A percentile compares a stretch with the other conserved stretches of the same genome.
Evolutionary conservation across 2,113 vertebrate species (phyloP).

Genomic region (Perca schrenkii): DNA sequence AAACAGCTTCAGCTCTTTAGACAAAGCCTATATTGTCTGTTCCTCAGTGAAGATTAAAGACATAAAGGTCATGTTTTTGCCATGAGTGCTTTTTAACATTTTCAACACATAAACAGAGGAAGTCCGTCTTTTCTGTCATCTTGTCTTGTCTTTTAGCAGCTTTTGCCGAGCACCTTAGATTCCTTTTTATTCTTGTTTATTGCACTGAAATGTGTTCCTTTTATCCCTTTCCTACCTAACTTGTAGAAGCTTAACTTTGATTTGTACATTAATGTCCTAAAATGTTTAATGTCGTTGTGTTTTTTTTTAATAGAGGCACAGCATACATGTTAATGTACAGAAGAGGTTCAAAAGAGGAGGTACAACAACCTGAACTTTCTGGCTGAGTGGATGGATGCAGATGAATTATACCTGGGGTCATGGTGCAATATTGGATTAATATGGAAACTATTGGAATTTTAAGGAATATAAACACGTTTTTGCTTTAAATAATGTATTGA

Average conservation of each 20-base stretch:
- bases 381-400: constrained; percentile 36
- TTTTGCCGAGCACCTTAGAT: not conserved
- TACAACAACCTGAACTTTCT: constrained; percentile 20
- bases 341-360: constrained; percentile 41
- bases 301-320: constrained; percentile 42
- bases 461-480: not conserved
- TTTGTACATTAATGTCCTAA: not conserved
- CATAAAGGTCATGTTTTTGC: constrained; percentile 29
- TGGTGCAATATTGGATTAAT: not conserved
- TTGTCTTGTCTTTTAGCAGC: constrained; percentile 23
- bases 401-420: not conserved
- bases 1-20: constrained; percentile 51
- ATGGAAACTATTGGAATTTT: not conserved
- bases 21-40: constrained; percentile 58
- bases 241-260: not conserved
- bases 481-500: not conserved
- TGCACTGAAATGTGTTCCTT: not conserved
- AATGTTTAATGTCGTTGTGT: not conserved
- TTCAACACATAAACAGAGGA: constrained; percentile 54
- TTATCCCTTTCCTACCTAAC: not conserved
- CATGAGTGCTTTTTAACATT: constrained; percentile 20
- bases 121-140: constrained; percentile 38
- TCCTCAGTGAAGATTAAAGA: constrained; percentile 51
- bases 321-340: constrained; percentile 84
- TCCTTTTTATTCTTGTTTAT: constrained; percentile 26